Conservation (phyloP, 2,113 vertebrate genomes). For the Chaenocephalus aceratus region DNA sequence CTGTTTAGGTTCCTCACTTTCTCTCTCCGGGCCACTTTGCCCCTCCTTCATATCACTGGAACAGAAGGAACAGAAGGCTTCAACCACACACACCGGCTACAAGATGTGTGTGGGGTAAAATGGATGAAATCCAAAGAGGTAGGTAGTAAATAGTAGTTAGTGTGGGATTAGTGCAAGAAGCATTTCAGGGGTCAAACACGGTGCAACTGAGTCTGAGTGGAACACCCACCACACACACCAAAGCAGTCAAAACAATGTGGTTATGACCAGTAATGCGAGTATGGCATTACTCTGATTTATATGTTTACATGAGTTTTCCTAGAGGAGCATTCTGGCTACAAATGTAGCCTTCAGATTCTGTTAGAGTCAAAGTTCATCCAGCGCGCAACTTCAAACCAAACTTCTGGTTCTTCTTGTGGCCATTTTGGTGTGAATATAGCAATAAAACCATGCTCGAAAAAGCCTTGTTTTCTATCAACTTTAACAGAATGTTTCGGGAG, state of each 20-base stretch:
- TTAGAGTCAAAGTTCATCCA: background rate
- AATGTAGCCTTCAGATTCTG: background rate
- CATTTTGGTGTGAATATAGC: background rate
- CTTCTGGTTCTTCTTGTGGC: background rate
- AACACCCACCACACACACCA: background rate
- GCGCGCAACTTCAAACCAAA: background rate
- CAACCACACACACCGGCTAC: slow-evolving; percentile 23
- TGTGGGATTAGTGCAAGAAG: background rate
- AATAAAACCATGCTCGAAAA: background rate
- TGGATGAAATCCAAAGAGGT: background rate
- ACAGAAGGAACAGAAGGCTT: slow-evolving; percentile 28
- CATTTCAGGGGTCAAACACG: slow-evolving; percentile 4
- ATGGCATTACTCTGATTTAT: slow-evolving; percentile 7
- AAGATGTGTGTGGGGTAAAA: background rate
- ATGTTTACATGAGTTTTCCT: background rate
- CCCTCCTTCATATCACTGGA: slow-evolving; percentile 37
- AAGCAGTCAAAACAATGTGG: background rate
- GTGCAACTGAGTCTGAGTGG: background rate
- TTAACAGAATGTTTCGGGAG: background rate
- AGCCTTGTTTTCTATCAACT: background rate
- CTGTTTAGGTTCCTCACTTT: slow-evolving; percentile 61
- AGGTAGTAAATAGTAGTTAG: background rate
- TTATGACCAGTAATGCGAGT: background rate
- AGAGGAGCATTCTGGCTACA: background rate
- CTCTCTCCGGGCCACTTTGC: slow-evolving; percentile 43